phyloP scores from a whole-genome alignment of 2,797 vertebrate species.

The Fringilla coelebs region DNA sequence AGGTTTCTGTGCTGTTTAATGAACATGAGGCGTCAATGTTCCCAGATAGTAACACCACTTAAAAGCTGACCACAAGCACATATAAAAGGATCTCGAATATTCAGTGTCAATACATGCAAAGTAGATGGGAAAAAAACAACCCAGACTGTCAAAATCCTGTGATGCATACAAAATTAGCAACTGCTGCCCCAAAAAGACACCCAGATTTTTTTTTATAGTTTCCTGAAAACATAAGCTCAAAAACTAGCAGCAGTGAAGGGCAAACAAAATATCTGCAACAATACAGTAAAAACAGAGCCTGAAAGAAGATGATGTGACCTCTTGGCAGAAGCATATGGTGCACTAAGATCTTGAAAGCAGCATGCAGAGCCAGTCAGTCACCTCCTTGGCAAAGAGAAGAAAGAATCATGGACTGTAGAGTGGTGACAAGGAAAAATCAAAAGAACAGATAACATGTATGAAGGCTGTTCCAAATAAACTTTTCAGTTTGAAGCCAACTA shows the following conservation, averaged over 20 bases:
- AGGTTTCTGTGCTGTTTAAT: not conserved
- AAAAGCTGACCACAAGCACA: not conserved
- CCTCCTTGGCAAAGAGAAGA: not conserved
- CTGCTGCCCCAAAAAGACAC: not conserved
- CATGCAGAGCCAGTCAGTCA: not conserved
- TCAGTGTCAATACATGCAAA: not conserved
- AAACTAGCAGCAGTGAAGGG: not conserved
- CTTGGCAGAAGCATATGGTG: not conserved
- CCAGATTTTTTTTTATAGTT: not conserved
- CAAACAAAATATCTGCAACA: not conserved
- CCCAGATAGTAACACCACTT: not conserved
- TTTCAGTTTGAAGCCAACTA: not conserved
- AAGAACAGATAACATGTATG: not conserved
- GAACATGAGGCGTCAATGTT: not conserved
- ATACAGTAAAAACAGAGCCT: not conserved
- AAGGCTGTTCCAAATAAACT: not conserved
- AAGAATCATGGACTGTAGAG: not conserved
- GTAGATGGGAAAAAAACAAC: not conserved
- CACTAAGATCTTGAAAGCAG: not conserved
- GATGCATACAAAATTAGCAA: not conserved
- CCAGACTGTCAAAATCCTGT: not conserved
- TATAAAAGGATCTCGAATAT: not conserved
- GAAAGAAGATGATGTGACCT: not conserved
- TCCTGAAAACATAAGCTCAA: not conserved
- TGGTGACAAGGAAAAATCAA: not conserved